Conservation (phyloP, 2,888 invertebrate species). For the Synanthedon myopaeformis region DNA sequence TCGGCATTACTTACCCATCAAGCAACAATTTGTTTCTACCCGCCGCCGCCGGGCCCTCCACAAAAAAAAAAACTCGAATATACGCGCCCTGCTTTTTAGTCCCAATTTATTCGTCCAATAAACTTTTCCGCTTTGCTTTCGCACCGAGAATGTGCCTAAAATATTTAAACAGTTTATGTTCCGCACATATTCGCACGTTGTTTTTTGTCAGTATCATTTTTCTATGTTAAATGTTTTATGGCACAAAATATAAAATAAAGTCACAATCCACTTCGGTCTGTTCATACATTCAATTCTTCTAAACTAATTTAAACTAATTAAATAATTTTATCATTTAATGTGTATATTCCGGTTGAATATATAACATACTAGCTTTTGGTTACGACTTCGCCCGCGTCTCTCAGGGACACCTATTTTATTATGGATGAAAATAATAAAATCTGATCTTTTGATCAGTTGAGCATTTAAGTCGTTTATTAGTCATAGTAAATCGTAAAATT, state of each 20-base stretch:
- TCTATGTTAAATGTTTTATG: no score
- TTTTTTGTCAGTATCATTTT: slow-evolving; percentile 13
- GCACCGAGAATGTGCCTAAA: slow-evolving; percentile 47
- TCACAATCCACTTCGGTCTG: no score
- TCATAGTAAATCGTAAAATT: no score
- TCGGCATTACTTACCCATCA: slow-evolving; percentile 56
- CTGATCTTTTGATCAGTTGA: no score
- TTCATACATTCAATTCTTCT: not conserved
- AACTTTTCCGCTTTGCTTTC: slow-evolving; percentile 54
- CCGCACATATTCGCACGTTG: slow-evolving; percentile 35
- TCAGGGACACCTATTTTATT: no score
- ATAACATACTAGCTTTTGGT: no score
- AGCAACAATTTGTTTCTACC: slow-evolving; percentile 60
- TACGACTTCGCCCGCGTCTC: not conserved
- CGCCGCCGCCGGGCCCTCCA: slow-evolving; percentile 44
- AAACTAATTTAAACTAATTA: no score
- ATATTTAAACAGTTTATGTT: slow-evolving; percentile 59
- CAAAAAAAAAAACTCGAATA: slow-evolving; percentile 46
- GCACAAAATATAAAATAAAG: not conserved
- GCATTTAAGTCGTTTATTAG: no score
- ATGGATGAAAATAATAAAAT: no score
- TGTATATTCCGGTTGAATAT: no score
- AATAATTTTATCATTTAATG: no score
- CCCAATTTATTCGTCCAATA: slow-evolving; percentile 61
- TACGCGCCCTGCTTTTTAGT: slow-evolving; percentile 56